A percentile compares a stretch with the other conserved stretches of the same genome.
phyloP scores from a whole-genome alignment of 2,113 vertebrate species.

The Semicossyphus pulcher region DNA sequence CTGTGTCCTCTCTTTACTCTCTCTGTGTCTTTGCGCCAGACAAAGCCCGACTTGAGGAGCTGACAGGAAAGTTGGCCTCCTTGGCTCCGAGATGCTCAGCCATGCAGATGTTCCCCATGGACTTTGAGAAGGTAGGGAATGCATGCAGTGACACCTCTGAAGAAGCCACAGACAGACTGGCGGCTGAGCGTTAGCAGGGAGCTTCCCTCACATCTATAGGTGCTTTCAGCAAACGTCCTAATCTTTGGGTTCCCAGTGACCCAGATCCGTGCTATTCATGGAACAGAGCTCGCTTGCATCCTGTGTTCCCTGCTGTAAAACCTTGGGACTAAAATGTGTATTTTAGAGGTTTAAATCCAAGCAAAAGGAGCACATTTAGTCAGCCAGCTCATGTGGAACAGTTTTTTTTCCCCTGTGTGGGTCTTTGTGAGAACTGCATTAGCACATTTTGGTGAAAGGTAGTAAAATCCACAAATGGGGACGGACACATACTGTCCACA shows the following conservation, averaged over 20 bases:
- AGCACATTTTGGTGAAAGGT: constrained; percentile 1
- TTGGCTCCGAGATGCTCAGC: constrained; percentile 27
- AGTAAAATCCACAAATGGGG: neutral
- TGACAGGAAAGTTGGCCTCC: constrained; percentile 74
- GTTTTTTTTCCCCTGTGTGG: neutral
- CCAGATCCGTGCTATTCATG: constrained; percentile 49
- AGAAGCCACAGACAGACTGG: constrained; percentile 69
- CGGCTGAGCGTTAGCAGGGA: constrained; percentile 67
- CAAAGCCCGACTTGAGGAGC: constrained; percentile 50
- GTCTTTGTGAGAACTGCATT: neutral
- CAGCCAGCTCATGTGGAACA: constrained; percentile 3
- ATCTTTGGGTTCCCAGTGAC: constrained; percentile 56
- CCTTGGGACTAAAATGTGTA: neutral
- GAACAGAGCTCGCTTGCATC: constrained; percentile 59
- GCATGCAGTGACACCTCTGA: constrained; percentile 28
- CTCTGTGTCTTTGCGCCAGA: constrained; percentile 69
- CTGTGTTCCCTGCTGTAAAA: constrained; percentile 14
- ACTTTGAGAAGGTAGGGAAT: constrained; percentile 89
- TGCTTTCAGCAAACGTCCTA: constrained; percentile 33
- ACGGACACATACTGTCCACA: constrained; percentile 1
- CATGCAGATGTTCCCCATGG: constrained; percentile 82
- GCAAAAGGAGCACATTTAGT: constrained; percentile 4
- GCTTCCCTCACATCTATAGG: constrained; percentile 47
- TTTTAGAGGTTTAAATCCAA: constrained; percentile 11
- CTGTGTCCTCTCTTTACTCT: neutral